Percentiles rank a stretch among this genome's conserved stretches.
phyloP scores from a whole-genome alignment of 2,888 invertebrate genomes.

The Drosophila anceps region DNA sequence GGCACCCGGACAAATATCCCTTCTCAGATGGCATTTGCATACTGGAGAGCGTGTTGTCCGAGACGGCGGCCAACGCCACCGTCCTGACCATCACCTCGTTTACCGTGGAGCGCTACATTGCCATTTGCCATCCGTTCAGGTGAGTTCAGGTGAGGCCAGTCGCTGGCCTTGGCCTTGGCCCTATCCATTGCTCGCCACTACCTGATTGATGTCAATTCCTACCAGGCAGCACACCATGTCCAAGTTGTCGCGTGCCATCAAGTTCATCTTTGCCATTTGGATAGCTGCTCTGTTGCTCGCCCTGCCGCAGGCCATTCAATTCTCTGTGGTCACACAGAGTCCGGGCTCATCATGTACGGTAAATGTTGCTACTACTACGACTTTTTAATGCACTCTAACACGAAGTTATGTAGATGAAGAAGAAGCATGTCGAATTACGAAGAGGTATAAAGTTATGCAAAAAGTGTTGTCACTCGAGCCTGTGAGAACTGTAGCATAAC shows the following conservation, averaged over 20 bases:
- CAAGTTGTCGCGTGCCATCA: slow-evolving; percentile 93
- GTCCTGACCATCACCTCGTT: slow-evolving; percentile 95
- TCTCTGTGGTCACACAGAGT: slow-evolving; percentile 81
- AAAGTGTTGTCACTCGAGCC: no score
- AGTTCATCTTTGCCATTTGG: slow-evolving; percentile 94
- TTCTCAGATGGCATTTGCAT: slow-evolving; percentile 92
- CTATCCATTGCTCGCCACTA: slow-evolving; percentile 5
- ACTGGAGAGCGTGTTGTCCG: slow-evolving; percentile 91
- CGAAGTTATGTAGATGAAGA: not conserved
- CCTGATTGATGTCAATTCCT: slow-evolving; percentile 49
- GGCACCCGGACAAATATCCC: slow-evolving; percentile 90
- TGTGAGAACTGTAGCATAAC: no score
- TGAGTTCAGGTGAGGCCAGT: slow-evolving; percentile 53
- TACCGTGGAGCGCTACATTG: slow-evolving; percentile 94
- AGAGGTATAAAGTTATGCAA: not conserved
- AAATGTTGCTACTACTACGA: slow-evolving; percentile 57
- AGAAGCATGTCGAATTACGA: not conserved
- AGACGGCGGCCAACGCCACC: slow-evolving; percentile 93
- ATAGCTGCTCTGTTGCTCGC: slow-evolving; percentile 90
- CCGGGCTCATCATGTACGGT: slow-evolving; percentile 83
- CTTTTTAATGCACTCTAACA: not conserved
- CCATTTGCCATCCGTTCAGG: slow-evolving; percentile 93
- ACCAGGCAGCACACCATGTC: slow-evolving; percentile 91
- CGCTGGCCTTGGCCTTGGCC: slow-evolving; percentile 8
- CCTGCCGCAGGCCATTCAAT: slow-evolving; percentile 89